Base-by-base conservation (phyloP, 1,140 invertebrate species). In the Lineus longissimus region DNA sequence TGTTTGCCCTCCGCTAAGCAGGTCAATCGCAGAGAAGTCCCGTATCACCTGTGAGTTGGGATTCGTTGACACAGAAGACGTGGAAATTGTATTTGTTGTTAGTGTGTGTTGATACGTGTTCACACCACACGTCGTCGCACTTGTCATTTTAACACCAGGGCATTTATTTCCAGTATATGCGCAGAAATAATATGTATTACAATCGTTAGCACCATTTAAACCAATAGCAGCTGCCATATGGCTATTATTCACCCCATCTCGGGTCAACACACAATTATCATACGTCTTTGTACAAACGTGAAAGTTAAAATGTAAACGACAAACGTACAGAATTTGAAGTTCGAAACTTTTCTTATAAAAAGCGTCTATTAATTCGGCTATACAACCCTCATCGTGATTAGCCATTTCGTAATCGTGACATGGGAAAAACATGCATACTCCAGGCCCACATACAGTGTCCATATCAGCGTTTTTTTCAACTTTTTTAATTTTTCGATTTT, bases 281-380 rank as follows among this genome's bases (percentile, higher is more conserved):
- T 51, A 7, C 47, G 47, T 51, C n/a, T 51, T 51, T n/a, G 47
- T 51, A 51, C 47, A 51, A 7, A 51, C 47, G n/a, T 51, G 47
- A 51, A 51, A 51, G n/a, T 51, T 51, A 51, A 51, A 51, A 51
- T 51, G 47, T n/a, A 51, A 51, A 51, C 6, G 47, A 51, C 47
- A 51, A 51, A 51, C 47, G n/a, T 51, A 51, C n/a, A 51, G 47
- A 51, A 51, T 51, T n/a, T 51, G 47, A 51, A 51, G 47, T 27
- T 51, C 47, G 25, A 51, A 51, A 27, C 6, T 51, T n/a, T 51
- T 51, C 25, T 51, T 51, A n/a, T 51, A 51, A n/a, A 51, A 51
- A 51, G 6, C 6, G n/a, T 51, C 47, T 6, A 51, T 51, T n/a
- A 51, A 51, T 51, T 51, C n/a, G 25, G 47, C 47, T n/a, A 51